phyloP scores from a whole-genome alignment of 2,797 vertebrate species.

The Psittacula derbiana region DNA sequence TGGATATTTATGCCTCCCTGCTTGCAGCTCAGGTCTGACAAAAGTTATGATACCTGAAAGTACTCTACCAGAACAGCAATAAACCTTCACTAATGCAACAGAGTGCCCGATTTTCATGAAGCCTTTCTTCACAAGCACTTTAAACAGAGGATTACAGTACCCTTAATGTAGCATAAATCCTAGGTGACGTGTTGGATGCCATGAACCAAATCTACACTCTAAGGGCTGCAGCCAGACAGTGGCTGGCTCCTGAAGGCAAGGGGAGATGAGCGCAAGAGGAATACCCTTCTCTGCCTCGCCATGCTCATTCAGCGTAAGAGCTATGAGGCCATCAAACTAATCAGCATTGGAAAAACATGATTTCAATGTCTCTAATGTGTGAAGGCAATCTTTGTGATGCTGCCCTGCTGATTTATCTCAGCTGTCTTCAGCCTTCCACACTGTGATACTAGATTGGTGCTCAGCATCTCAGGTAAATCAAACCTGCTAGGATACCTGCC shows the following conservation, averaged over 20 bases:
- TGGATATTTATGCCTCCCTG: constrained; percentile 14
- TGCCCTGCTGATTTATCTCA: background rate
- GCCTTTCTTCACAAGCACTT: constrained; percentile 45
- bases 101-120: background rate
- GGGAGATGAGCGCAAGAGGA: background rate
- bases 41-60: constrained; percentile 42
- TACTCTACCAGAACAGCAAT: constrained; percentile 41
- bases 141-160: constrained; percentile 15
- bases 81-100: constrained; percentile 43
- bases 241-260: background rate
- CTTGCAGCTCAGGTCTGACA: background rate
- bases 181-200: background rate
- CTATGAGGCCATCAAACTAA: background rate
- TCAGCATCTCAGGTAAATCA: background rate
- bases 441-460: background rate
- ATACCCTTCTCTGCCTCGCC: background rate
- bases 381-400: background rate
- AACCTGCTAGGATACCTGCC: background rate
- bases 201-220: constrained; percentile 15
- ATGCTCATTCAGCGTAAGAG: background rate
- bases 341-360: background rate
- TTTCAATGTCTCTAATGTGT: background rate
- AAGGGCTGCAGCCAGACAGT: background rate
- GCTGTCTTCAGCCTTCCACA: background rate
- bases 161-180: constrained; percentile 21